Base-by-base conservation (phyloP, 1,140 invertebrate genomes). In the Ostrea edulis region DNA sequence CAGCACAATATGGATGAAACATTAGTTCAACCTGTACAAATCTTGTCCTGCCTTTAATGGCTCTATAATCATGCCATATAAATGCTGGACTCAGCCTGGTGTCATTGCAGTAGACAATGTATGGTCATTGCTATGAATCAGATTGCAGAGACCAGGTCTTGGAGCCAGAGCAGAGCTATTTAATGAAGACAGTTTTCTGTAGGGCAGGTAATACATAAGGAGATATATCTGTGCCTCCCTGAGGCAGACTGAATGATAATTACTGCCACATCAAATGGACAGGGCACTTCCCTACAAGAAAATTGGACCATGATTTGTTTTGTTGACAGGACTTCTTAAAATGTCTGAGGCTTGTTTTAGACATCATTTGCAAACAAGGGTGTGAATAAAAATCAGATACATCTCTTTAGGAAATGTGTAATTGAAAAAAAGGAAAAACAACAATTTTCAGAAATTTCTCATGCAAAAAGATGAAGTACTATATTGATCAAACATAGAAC, bases 251-350 rank as follows among this genome's bases (percentile, higher is more conserved):
- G 22, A 14, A 25, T 71, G 68, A 25, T 71, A 71, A 71, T 71
- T 71, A 71, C 68, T 71, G 68, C 68, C 68, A 71, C 68, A 71
- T 71, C 68, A 71, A 71, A 71, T 71, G 68, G 68, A 25, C 25
- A 8, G 68, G 68, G 9, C 68, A 71, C 68, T 71, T 71, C 68
- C 68, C 68, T 71, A 71, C 68, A 71, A 71, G 68, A 71, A 71
- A 71, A 71, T 71, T 71, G 68, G 68, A 71, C 68, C 68, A 11
- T 29, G 68, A 71, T 71, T 71, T 25, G 25, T 71, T 62, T 71
- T 29, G 68, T 29, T 71, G 22, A 29, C 68, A 71, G 29, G 22
- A 22, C 68, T 71, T 35, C 68, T 12, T 71, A 71, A 20, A 71
- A 71, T 29, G 29, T 14, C 68, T 29, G 25, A 71, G n/a, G 22